A percentile compares a stretch with the other conserved stretches of the same genome.
Conservation (phyloP, 2,113 vertebrate genomes). For the Miniopterus natalensis region DNA sequence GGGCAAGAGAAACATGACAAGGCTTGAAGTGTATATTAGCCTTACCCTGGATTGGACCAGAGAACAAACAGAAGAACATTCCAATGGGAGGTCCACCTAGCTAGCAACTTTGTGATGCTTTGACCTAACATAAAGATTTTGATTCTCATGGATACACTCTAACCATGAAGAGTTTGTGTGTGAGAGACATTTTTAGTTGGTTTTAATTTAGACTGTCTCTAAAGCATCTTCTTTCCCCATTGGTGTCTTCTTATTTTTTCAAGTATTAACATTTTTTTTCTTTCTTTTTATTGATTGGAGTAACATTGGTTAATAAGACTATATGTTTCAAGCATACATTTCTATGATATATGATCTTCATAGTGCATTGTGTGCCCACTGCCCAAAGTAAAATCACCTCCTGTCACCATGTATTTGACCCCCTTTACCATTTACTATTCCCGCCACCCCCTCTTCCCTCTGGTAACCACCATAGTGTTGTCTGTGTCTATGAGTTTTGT, state of each 20-base stretch:
- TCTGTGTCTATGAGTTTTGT: not conserved
- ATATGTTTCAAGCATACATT: not conserved
- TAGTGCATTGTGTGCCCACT: not conserved
- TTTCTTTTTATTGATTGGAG: not conserved
- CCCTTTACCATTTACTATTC: not conserved
- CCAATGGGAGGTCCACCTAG: fast-evolving
- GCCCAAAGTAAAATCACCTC: not conserved
- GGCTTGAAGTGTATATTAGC: fast-evolving
- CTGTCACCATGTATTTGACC: not conserved
- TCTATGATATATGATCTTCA: not conserved
- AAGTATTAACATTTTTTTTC: not conserved
- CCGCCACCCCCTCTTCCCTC: not conserved
- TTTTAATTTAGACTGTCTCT: not conserved
- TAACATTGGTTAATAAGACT: not conserved
- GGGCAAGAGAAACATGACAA: not conserved
- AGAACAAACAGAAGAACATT: not conserved
- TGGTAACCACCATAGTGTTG: not conserved
- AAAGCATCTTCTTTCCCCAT: not conserved
- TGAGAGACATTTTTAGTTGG: not conserved
- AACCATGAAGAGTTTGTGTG: not conserved
- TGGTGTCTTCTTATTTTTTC: not conserved
- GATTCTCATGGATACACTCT: not conserved
- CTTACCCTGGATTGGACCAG: not conserved
- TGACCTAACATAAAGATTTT: not conserved
- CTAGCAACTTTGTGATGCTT: not conserved